Percentiles rank a stretch among this genome's conserved stretches.
Conservation (phyloP, 2,888 invertebrate species). For the Anagyrus pseudococci region DNA sequence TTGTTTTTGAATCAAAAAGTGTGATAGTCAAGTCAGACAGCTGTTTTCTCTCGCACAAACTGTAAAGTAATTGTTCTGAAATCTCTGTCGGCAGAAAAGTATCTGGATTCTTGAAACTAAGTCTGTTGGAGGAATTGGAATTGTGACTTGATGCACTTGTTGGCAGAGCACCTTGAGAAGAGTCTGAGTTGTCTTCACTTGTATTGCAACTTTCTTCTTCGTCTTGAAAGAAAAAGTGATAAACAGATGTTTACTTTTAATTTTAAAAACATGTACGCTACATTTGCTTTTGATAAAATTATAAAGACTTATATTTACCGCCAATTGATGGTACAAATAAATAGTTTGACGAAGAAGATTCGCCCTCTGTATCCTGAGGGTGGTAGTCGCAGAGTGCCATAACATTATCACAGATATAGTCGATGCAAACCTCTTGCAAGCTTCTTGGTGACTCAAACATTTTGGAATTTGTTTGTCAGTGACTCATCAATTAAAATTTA, state of each 20-base stretch:
- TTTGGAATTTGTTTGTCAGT: constrained; percentile 35
- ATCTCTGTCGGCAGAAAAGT: constrained; percentile 67
- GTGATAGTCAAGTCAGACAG: constrained; percentile 69
- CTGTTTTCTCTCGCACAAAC: constrained; percentile 66
- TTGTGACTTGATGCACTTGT: constrained; percentile 42
- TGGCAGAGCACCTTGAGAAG: constrained; percentile 38
- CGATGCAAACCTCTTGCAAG: constrained; percentile 70
- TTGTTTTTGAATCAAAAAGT: constrained; percentile 68
- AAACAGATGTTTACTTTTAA: background rate
- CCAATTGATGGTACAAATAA: constrained; percentile 40
- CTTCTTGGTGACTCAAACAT: constrained; percentile 72
- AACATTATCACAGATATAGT: constrained; percentile 71
- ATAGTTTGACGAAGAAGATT: constrained; percentile 51
- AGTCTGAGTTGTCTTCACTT: constrained; percentile 37
- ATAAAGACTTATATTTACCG: constrained; percentile 12
- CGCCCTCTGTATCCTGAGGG: constrained; percentile 51
- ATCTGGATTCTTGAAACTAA: constrained; percentile 65
- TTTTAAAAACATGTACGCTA: background rate
- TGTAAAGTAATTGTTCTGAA: constrained; percentile 66
- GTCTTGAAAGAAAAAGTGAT: constrained; percentile 23
- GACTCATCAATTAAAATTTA: constrained; percentile 32
- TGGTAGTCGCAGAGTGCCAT: constrained; percentile 63
- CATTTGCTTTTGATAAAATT: background rate
- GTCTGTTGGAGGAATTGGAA: constrained; percentile 47
- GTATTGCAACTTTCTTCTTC: constrained; percentile 35